Percentiles rank a stretch among this genome's conserved stretches.
These are phyloP conservation scores for Burhinus oedicnemus DNA, from an alignment of 2,113 vertebrate species.

Conservation along the genomic window DNA sequence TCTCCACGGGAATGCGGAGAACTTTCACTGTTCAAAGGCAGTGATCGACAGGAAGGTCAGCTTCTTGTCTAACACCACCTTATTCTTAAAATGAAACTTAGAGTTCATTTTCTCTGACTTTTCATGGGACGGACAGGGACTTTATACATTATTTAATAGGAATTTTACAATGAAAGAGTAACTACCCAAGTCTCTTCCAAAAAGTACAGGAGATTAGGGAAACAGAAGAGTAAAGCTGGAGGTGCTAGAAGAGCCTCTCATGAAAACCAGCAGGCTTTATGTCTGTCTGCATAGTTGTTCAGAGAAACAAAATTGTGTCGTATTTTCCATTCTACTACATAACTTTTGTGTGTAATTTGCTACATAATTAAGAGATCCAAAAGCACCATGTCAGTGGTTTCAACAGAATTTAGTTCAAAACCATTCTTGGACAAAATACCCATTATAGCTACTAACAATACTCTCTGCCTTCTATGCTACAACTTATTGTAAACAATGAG, in stretches of 20 bases:
- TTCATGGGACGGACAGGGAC: not conserved
- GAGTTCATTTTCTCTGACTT: not conserved
- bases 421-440: not conserved
- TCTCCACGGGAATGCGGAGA: not conserved
- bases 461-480: not conserved
- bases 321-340: not conserved
- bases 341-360: not conserved
- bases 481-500: not conserved
- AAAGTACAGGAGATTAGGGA: not conserved
- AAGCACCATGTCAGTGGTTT: not conserved
- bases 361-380: not conserved
- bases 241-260: not conserved
- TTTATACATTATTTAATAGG: not conserved
- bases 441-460: not conserved
- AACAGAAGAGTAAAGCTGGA: not conserved
- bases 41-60: fast-evolving
- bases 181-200: not conserved
- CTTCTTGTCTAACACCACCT: not conserved
- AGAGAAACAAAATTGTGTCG: not conserved
- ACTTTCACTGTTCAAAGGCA: not conserved
- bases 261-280: not conserved
- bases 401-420: not conserved
- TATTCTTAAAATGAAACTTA: not conserved
- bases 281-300: not conserved
- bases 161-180: not conserved